Conservation (phyloP, 2,888 invertebrate species). For the Pyrrhia umbra region DNA sequence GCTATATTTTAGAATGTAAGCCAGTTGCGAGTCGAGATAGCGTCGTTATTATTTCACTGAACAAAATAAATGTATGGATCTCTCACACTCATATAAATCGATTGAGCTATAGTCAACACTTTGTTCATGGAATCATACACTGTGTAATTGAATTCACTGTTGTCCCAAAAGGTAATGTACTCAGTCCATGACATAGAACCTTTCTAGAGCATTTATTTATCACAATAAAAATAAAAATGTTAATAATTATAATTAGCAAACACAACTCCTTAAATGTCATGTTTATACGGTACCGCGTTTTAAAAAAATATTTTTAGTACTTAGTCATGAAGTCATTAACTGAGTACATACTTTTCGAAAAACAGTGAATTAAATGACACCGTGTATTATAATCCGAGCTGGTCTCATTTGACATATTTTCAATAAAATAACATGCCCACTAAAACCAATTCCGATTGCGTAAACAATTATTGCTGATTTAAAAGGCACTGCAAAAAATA, state of each 20-base stretch:
- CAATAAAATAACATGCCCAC: conserved; percentile 49
- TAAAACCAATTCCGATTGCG: conserved; percentile 47
- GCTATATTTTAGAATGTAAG: conserved; percentile 66
- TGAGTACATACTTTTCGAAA: too few relatives aligned
- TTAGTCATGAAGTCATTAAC: too few relatives aligned
- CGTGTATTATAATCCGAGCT: conserved; percentile 47
- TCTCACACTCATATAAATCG: conserved; percentile 61
- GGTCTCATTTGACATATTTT: conserved; percentile 52
- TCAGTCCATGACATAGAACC: too few relatives aligned
- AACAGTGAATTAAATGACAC: too few relatives aligned
- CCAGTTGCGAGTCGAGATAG: conserved; percentile 60
- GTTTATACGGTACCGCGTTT: too few relatives aligned
- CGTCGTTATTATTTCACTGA: conserved; percentile 24
- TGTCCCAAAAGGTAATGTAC: too few relatives aligned
- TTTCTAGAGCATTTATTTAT: too few relatives aligned
- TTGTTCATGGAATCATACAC: conserved; percentile 26
- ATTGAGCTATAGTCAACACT: conserved; percentile 51
- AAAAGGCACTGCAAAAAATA: conserved; percentile 83
- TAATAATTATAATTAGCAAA: too few relatives aligned
- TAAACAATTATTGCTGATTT: conserved; percentile 57
- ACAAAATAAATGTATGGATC: conserved; percentile 67
- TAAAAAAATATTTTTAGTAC: too few relatives aligned
- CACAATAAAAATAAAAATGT: too few relatives aligned
- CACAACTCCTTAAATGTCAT: too few relatives aligned
- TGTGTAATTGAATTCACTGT: too few relatives aligned